These are phyloP conservation scores for Callosobruchus maculatus DNA, from an alignment of 2,888 invertebrate species.

Conservation along the genomic window DNA sequence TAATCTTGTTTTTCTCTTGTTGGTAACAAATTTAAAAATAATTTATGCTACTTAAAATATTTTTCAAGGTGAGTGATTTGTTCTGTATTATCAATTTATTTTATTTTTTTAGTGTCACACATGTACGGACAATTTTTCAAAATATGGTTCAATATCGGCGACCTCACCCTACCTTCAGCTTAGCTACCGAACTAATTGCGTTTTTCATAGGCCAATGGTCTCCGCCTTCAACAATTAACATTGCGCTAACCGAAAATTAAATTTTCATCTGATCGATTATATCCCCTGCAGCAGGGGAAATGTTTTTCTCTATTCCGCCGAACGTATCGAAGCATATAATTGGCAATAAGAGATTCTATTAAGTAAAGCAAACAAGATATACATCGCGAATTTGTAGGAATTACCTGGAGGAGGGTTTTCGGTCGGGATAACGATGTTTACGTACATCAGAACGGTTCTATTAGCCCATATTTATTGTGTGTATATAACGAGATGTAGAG, in stretches of 20 bases:
- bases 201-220: not conserved
- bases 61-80: too few species aligned
- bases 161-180: too few species aligned
- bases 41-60: too few species aligned
- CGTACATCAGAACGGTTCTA: constrained; percentile 43
- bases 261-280: not conserved
- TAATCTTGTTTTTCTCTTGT: too few species aligned
- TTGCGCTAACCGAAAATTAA: not conserved
- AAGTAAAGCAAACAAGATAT: constrained; percentile 35
- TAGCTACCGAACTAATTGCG: not conserved
- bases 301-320: constrained; percentile 10
- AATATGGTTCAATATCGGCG: too few species aligned
- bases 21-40: too few species aligned
- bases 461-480: constrained; percentile 48
- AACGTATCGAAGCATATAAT: constrained; percentile 24
- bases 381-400: constrained; percentile 30
- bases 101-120: too few species aligned
- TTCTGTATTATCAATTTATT: too few species aligned
- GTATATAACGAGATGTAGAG: constrained; percentile 31
- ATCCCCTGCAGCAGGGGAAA: constrained; percentile 5
- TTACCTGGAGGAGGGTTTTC: constrained; percentile 36
- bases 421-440: constrained; percentile 48
- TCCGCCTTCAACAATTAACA: not conserved
- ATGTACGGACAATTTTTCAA: too few species aligned
- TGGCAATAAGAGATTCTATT: constrained; percentile 30